A percentile compares a stretch with the other conserved stretches of the same genome.
Conservation (phyloP, 2,113 vertebrate genomes). For the Odontesthes bonariensis region DNA sequence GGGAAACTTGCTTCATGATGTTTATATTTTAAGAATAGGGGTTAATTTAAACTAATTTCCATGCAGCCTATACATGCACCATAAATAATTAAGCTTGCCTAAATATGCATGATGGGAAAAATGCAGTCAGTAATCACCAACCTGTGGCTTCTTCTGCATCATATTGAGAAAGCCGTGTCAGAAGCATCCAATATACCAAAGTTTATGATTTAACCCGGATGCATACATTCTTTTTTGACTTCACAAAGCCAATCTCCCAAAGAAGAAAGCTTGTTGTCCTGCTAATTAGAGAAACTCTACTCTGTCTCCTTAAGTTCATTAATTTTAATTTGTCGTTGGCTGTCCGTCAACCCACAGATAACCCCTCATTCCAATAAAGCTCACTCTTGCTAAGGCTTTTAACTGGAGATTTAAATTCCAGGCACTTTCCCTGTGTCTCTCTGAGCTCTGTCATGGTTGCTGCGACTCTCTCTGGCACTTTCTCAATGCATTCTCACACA, state of each 20-base stretch:
- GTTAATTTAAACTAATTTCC: slow-evolving; percentile 26
- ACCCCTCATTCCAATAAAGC: slow-evolving; percentile 31
- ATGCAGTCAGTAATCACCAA: slow-evolving; percentile 52
- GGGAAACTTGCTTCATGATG: slow-evolving; percentile 21
- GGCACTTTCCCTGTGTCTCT: slow-evolving; percentile 11
- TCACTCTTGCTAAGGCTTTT: slow-evolving; percentile 25
- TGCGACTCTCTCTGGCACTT: slow-evolving; percentile 26
- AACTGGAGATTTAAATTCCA: slow-evolving; percentile 25
- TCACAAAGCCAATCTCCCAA: slow-evolving; percentile 32
- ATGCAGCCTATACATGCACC: slow-evolving; percentile 28
- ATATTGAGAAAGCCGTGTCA: slow-evolving; percentile 65
- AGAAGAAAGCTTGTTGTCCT: slow-evolving; percentile 53
- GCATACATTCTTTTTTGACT: slow-evolving; percentile 57
- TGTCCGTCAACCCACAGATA: slow-evolving; percentile 50
- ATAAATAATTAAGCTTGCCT: slow-evolving; percentile 65
- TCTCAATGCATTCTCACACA: slow-evolving; percentile 25
- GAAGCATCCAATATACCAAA: slow-evolving; percentile 77
- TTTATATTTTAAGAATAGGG: slow-evolving; percentile 42
- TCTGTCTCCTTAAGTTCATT: slow-evolving; percentile 63
- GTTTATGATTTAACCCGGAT: slow-evolving; percentile 63
- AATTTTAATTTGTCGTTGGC: slow-evolving; percentile 64
- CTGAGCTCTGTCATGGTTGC: slow-evolving; percentile 7
- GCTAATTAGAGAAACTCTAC: slow-evolving; percentile 66
- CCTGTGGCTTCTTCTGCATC: slow-evolving; percentile 32
- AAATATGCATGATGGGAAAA: slow-evolving; percentile 52